Evolutionary conservation across 1,140 invertebrate genomes (phyloP).

Genomic region (Himalopsyche phryganea): DNA sequence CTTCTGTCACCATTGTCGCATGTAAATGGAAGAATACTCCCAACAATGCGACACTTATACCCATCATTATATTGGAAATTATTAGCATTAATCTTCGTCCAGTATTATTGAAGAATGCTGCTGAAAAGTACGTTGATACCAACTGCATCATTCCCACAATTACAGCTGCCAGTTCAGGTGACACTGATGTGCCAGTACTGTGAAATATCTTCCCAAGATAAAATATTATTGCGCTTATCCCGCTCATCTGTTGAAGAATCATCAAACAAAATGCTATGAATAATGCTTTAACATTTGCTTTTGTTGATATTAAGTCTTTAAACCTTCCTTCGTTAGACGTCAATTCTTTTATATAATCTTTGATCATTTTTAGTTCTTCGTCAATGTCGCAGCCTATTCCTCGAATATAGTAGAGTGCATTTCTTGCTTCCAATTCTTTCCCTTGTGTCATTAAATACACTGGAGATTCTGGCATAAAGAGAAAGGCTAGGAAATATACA

Average conservation of each 20-base stretch:
- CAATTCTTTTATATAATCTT: slow-evolving; percentile 44
- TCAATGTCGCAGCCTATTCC: slow-evolving; percentile 67
- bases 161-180: slow-evolving; percentile 53
- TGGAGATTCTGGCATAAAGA: slow-evolving; percentile 78
- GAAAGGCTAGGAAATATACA: slow-evolving; percentile 62
- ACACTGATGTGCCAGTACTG: slow-evolving; percentile 48
- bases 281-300: slow-evolving; percentile 52
- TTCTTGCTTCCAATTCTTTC: slow-evolving; percentile 55
- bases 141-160: slow-evolving; percentile 70
- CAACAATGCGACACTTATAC: slow-evolving; percentile 54
- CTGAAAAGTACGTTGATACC: slow-evolving; percentile 64
- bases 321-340: slow-evolving; percentile 45
- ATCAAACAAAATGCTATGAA: slow-evolving; percentile 62
- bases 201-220: slow-evolving; percentile 69
- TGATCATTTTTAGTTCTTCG: slow-evolving; percentile 57
- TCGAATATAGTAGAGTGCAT: slow-evolving; percentile 63
- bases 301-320: slow-evolving; percentile 45
- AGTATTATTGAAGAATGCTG: slow-evolving; percentile 66
- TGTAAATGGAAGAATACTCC: slow-evolving; percentile 63
- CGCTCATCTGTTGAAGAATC: slow-evolving; percentile 78
- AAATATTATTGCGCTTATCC: slow-evolving; percentile 78
- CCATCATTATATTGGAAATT: slow-evolving; percentile 60
- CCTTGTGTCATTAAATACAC: slow-evolving; percentile 54
- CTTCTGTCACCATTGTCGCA: slow-evolving; percentile 41
- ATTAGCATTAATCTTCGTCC: slow-evolving; percentile 70